Conservation (phyloP, 2,888 invertebrate species). For the Chalcosyrphus nemorum region DNA sequence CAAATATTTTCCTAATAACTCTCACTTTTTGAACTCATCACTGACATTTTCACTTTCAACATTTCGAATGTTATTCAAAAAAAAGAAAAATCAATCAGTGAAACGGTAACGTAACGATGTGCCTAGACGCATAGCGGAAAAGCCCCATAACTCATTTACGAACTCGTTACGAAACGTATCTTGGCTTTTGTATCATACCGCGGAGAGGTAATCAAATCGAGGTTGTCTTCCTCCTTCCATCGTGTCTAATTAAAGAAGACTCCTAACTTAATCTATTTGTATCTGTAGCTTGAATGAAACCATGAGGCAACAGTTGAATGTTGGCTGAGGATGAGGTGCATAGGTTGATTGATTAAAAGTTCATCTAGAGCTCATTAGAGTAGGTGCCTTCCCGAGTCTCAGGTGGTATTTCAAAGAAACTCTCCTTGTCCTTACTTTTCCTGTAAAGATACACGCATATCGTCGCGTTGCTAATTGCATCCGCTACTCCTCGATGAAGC, state of each 20-base stretch:
- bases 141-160: conserved; percentile 44
- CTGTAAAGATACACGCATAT: neutral
- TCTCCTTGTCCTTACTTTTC: neutral
- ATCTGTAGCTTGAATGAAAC: conserved; percentile 3
- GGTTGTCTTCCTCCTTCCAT: conserved; percentile 29
- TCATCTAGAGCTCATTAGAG: conserved; percentile 44
- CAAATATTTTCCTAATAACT: conserved; percentile 3
- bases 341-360: conserved; percentile 52
- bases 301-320: neutral
- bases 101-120: conserved; percentile 21
- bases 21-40: conserved; percentile 26
- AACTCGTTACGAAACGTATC: conserved; percentile 39
- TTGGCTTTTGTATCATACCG: neutral
- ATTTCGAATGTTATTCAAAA: neutral
- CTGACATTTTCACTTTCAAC: conserved; percentile 19
- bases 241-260: conserved; percentile 17
- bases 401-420: conserved; percentile 50
- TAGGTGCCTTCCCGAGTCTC: neutral
- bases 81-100: conserved; percentile 41
- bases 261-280: neutral
- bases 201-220: conserved; percentile 35
- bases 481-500: conserved; percentile 13
- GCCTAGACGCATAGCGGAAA: conserved; percentile 19
- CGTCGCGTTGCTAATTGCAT: conserved; percentile 46
- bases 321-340: neutral